Percentiles rank a stretch among this genome's conserved stretches.
Conservation (phyloP, 2,113 vertebrate genomes). For the Zosterops japonicus region DNA sequence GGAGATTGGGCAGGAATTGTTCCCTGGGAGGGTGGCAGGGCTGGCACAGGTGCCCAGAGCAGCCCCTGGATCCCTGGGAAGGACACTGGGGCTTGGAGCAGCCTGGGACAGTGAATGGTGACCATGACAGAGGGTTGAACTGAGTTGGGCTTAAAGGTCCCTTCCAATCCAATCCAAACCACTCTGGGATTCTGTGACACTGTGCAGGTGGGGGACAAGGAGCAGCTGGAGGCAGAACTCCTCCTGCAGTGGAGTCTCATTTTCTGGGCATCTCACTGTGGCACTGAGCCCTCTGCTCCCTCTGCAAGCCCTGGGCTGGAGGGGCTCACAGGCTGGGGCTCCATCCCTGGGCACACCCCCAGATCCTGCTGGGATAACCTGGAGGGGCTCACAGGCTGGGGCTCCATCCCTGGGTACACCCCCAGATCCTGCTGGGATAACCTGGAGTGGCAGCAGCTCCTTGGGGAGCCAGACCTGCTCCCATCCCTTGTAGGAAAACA, state of each 20-base stretch:
- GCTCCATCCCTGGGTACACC: too few relatives aligned
- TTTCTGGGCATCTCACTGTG: too few relatives aligned
- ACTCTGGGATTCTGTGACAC: not conserved
- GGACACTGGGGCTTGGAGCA: not conserved
- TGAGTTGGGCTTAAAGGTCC: too few relatives aligned
- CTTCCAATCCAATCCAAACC: not conserved
- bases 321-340: too few relatives aligned
- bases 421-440: too few relatives aligned
- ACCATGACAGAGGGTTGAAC: not conserved
- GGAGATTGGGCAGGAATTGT: not conserved
- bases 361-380: too few relatives aligned
- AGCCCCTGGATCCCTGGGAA: not conserved
- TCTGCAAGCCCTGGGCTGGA: too few relatives aligned
- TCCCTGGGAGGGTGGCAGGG: rapidly evolving
- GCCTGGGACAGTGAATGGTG: not conserved
- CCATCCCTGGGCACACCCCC: too few relatives aligned
- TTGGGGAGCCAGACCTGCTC: not conserved
- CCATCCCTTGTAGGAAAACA: not conserved
- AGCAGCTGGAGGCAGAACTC: not conserved
- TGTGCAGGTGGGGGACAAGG: not conserved
- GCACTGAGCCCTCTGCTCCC: not conserved
- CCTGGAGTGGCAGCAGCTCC: not conserved
- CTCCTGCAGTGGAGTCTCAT: not conserved
- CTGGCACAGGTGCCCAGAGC: not conserved
- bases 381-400: not conserved